phyloP scores from a whole-genome alignment of 37 sponge, comb jelly and placozoan genomes.

The Lycopodina hypogea region DNA sequence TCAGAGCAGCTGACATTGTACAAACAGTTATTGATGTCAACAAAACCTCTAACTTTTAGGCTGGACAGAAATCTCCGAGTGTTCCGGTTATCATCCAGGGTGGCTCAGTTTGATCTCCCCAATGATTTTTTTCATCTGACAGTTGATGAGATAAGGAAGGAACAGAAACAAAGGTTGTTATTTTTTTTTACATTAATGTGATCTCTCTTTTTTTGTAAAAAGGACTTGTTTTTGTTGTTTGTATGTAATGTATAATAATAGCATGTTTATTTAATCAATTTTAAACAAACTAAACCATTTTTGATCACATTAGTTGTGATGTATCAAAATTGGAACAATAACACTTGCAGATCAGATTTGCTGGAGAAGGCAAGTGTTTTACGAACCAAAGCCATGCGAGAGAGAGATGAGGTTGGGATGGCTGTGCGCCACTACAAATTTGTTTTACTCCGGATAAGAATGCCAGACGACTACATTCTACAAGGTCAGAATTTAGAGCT shows the following conservation, averaged over 20 bases:
- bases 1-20: slow-evolving; percentile 5
- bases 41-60: slow-evolving; percentile 38
- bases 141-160: slow-evolving; percentile 67
- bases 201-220: too few species aligned
- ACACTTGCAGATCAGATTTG: slow-evolving; percentile 30
- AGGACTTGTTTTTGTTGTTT: too few species aligned
- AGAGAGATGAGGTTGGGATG: slow-evolving; percentile 62
- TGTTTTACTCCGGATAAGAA: slow-evolving; percentile 53
- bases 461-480: slow-evolving; percentile 64
- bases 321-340: too few species aligned
- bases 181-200: not conserved
- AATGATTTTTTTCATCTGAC: slow-evolving; percentile 50
- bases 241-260: too few species aligned
- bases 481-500: slow-evolving; percentile 49
- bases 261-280: too few species aligned
- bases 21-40: slow-evolving; percentile 31
- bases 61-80: slow-evolving; percentile 67
- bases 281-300: too few species aligned
- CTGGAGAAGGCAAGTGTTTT: slow-evolving; percentile 48
- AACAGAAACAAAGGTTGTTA: slow-evolving; percentile 60
- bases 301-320: too few species aligned
- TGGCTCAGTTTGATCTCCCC: slow-evolving; percentile 59
- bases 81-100: slow-evolving; percentile 29
- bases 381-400: slow-evolving; percentile 74
- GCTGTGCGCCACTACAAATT: slow-evolving; percentile 60